These are phyloP conservation scores for Diarsia brunnea DNA, from an alignment of 2,888 invertebrate species.

Conservation along the genomic window DNA sequence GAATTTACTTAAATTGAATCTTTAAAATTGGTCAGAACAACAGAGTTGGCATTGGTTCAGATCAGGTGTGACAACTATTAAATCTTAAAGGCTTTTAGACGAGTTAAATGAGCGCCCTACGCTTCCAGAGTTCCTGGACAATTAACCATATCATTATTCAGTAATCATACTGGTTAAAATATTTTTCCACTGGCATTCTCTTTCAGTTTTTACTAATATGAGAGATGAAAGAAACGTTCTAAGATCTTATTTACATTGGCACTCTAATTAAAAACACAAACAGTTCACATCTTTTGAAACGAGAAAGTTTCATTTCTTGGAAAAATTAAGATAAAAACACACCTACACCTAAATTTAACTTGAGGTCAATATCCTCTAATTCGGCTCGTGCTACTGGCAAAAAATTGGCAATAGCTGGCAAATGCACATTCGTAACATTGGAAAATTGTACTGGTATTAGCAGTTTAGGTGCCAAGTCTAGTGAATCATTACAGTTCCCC, in stretches of 20 bases:
- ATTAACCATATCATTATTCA: too few relatives aligned
- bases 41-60: neutral
- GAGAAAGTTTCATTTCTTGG: conserved; percentile 32
- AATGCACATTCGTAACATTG: neutral
- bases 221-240: neutral
- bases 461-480: conserved; percentile 37
- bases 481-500: conserved; percentile 18
- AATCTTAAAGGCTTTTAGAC: neutral
- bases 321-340: conserved; percentile 14
- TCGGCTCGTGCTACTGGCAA: conserved; percentile 2
- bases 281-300: conserved; percentile 1
- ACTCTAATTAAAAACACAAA: conserved; percentile 36
- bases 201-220: neutral
- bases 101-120: neutral
- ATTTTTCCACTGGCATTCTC: neutral
- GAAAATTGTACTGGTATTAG: conserved; percentile 1
- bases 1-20: too few relatives aligned
- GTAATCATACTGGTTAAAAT: neutral
- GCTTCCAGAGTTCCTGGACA: neutral
- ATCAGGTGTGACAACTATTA: neutral
- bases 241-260: conserved; percentile 8
- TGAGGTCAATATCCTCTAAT: conserved; percentile 38
- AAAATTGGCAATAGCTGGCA: conserved; percentile 38
- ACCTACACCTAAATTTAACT: conserved; percentile 16
- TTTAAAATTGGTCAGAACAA: neutral